Evolutionary conservation across 2,113 vertebrate species (phyloP), one percentile per base, ranked within the genome.

Genomic region (Regulus satrapa): DNA sequence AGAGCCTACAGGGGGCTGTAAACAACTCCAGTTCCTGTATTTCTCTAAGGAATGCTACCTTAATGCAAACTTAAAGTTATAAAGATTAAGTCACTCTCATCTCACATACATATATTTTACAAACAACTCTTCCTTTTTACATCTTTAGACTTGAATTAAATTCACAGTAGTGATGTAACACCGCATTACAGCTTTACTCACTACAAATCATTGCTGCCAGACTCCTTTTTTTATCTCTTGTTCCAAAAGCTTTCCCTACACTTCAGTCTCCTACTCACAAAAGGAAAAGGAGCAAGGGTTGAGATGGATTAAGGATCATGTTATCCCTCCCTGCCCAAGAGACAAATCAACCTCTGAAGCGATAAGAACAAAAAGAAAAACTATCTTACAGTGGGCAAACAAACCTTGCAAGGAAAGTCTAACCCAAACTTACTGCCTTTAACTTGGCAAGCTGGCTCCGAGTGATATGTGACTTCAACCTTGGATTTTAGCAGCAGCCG

Each of bases 391-490:
- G 38, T 0, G 62, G 41, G 72, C 58, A 94, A 90, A 88, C 71
- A 31, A 88, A 74, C 45, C 49, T 69, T 25, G n/a, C 63, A 51
- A 48, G 34, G 16, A 82, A 87, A 81, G 75, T 16, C 48, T 72
- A 92, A 74, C 58, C 61, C 88, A 85, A 64, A 93, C 59, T 67
- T 29, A 72, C 31, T 52, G 56, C 6, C 54, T 54, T 79, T 72
- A 56, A 41, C 18, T 18, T n/a, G 28, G 36, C 0, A 1, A 56
- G n/a, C 6, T 31, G 62, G 45, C 66, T 79, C 71, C 0, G 1
- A 88, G 34, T 5, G 55, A 45, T 31, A 63, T 78, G 8, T 21
- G 75, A 59, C 40, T 63, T n/a, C 41, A 89, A 19, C 23, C 45
- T 29, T 41, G 45, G 46, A 55, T 64, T 58, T 43, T 18, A 82